Evolutionary conservation across 2,888 invertebrate genomes (phyloP), one percentile per base, ranked within the genome.

Genomic region (Lissonota sp.): DNA sequence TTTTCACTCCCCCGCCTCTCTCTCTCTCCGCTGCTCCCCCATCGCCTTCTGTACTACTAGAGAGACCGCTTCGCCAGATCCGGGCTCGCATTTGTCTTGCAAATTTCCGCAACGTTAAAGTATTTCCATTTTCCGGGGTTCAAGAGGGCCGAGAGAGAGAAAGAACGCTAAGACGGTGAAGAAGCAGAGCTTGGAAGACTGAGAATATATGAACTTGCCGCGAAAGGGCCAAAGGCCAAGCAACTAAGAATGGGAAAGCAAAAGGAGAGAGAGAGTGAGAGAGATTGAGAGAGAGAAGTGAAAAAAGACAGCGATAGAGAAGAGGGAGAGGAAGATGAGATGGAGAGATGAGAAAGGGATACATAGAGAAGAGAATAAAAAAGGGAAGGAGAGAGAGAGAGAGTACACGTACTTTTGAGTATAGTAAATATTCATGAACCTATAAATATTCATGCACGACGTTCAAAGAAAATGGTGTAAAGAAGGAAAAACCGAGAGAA

Each of bases 381-480:
- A 66, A 72, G 72, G 64, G 58, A 74, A 74, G 69, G 51, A 57
- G 63, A 40, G 42, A 67, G 8, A 62, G 69, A 51, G 51, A 62
- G 60, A 62, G 82, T 85, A 84, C 84, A 84, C 79, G 82, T 84
- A 83, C 85, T 84, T 85, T 84, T 76, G 83, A 86, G 86, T 82
- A 84, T 83, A 84, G 86, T 88, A 88, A 88, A 88, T 88, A 88
- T 88, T 88, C 88, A 88, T 85, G 87, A 86, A 80, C 73, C 79
- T 85, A 84, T 88, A 88, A 88, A 88, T 88, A 88, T 88, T 88
- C 88, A 88, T 88, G 84, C 77, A 58, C 71, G 57, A 72, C 84
- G 86, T 84, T 86, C 87, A 87, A 87, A 87, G 88, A 84, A 87
- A 87, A 88, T 87, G 86, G 85, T 86, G 87, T 85, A 86, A 86